These are phyloP conservation scores for Cossypha caffra DNA, from an alignment of 2,797 vertebrate genomes.

Conservation along the genomic window DNA sequence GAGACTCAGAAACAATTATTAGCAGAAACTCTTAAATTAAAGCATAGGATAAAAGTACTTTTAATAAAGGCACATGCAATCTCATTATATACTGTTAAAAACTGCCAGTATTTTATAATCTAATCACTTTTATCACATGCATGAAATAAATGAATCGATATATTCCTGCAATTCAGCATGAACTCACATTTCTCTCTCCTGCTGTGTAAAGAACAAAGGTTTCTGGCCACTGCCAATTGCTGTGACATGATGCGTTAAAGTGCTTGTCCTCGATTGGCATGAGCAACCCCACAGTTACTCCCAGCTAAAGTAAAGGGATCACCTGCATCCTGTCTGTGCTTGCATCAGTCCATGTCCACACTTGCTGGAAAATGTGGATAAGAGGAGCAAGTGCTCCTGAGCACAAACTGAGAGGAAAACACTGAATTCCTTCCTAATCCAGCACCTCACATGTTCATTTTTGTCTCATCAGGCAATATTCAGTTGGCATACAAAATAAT, in stretches of 20 bases:
- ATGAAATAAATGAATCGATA: neutral
- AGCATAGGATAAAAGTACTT: neutral
- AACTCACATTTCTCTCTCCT: neutral
- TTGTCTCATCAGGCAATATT: neutral
- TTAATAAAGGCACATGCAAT: neutral
- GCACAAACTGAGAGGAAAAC: neutral
- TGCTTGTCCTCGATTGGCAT: neutral
- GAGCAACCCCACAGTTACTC: neutral
- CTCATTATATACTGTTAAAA: neutral
- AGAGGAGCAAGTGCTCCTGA: neutral
- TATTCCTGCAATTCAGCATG: neutral
- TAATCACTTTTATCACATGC: neutral
- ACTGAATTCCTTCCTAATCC: neutral
- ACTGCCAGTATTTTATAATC: neutral
- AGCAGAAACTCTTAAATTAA: neutral
- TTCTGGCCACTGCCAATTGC: neutral
- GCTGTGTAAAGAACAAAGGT: neutral
- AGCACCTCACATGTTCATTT: neutral
- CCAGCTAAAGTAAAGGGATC: neutral
- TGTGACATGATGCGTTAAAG: neutral
- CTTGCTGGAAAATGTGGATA: neutral
- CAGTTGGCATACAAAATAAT: neutral
- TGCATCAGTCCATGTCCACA: neutral
- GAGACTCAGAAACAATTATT: neutral
- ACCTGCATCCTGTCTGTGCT: neutral